Evolutionary conservation across 2,888 invertebrate genomes (phyloP).

Genomic region (Dysmachus trigonus): DNA sequence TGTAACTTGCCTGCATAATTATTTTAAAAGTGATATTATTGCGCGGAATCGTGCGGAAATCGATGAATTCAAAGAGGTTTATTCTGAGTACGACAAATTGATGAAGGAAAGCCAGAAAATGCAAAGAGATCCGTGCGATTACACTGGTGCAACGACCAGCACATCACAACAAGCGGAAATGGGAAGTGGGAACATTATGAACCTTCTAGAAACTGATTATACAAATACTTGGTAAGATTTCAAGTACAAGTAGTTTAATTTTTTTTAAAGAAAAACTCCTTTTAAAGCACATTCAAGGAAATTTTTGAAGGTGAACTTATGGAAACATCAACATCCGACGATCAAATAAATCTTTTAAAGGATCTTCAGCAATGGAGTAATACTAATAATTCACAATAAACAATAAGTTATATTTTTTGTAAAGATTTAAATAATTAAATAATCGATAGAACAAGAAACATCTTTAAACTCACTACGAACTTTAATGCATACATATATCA

Average conservation of each 20-base stretch:
- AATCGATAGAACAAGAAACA: no score
- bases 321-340: constrained; percentile 32
- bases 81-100: constrained; percentile 62
- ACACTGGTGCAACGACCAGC: constrained; percentile 51
- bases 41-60: constrained; percentile 60
- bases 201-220: constrained; percentile 18
- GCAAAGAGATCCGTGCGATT: constrained; percentile 60
- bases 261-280: not conserved
- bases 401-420: not conserved
- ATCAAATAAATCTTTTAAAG: constrained; percentile 25
- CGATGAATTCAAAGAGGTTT: constrained; percentile 59
- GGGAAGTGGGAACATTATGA: constrained; percentile 1
- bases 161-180: not conserved
- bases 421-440: not conserved
- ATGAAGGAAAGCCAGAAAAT: constrained; percentile 63
- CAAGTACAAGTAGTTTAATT: not conserved
- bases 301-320: constrained; percentile 42
- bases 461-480: not conserved
- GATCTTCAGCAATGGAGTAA: not conserved
- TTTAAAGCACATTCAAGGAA: constrained; percentile 22
- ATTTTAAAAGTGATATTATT: constrained; percentile 62
- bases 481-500: not conserved
- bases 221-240: not conserved
- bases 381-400: not conserved
- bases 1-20: constrained; percentile 60